Conservation (phyloP, 1,140 invertebrate species). For the Drosophila subobscura region DNA sequence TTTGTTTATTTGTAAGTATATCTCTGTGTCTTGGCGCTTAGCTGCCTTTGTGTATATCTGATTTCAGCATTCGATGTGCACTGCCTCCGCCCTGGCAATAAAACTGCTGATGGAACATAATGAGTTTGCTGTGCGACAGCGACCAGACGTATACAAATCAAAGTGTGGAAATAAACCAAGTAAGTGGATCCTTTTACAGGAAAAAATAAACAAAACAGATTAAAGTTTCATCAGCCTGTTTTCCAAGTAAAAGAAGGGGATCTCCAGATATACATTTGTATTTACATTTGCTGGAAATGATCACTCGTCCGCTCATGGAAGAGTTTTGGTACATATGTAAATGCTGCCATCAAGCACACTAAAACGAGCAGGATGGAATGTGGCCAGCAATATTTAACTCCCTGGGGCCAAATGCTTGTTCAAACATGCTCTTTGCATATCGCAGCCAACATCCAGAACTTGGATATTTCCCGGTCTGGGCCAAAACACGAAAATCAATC, state of each 20-base stretch:
- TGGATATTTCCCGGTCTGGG: constrained; percentile 25
- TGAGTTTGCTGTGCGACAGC: not conserved
- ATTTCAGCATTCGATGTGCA: constrained; percentile 38
- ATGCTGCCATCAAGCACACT: too few species aligned
- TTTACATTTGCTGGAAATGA: too few species aligned
- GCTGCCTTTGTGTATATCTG: constrained; percentile 25
- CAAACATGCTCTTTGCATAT: constrained; percentile 23
- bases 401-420: constrained; percentile 20
- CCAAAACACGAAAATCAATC: constrained; percentile 76
- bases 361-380: too few species aligned
- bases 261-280: too few species aligned
- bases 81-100: constrained; percentile 41
- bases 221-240: too few species aligned
- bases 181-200: not conserved
- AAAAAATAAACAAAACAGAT: too few species aligned
- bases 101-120: constrained; percentile 43
- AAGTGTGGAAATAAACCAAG: not conserved
- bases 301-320: not conserved
- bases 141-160: constrained; percentile 3
- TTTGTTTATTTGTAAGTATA: constrained; percentile 11
- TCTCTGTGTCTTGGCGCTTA: constrained; percentile 31
- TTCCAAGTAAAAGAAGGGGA: too few species aligned
- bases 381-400: not conserved
- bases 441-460: not conserved
- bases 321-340: not conserved